phyloP scores from a whole-genome alignment of 2,113 vertebrate genomes.

The Cathartes aura region DNA sequence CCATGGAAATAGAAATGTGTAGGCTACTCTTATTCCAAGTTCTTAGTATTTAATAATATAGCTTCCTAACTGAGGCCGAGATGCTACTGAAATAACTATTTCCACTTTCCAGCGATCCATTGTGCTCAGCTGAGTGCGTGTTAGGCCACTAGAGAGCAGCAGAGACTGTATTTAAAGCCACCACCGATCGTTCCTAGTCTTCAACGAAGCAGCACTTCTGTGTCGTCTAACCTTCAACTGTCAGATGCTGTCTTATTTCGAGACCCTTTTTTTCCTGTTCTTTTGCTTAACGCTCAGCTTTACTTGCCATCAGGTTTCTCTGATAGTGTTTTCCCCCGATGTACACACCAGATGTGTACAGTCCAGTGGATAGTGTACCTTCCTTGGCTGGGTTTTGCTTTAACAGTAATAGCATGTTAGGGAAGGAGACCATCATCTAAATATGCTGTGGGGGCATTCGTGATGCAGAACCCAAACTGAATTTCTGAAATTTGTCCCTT shows the following conservation, averaged over 20 bases:
- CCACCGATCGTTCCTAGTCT: accelerated
- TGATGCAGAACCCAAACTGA: not conserved
- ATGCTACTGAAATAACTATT: accelerated
- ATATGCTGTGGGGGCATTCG: not conserved
- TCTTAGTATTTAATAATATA: accelerated
- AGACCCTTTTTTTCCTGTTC: not conserved
- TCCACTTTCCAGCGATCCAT: not conserved
- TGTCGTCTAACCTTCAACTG: not conserved
- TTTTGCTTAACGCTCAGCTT: not conserved
- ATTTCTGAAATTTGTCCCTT: not conserved
- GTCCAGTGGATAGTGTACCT: not conserved
- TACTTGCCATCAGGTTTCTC: not conserved
- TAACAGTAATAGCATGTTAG: not conserved
- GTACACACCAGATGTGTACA: no score
- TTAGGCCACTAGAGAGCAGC: slow-evolving; percentile 34
- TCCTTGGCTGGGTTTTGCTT: not conserved
- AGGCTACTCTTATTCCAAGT: not conserved
- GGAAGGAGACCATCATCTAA: not conserved
- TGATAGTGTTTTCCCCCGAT: not conserved
- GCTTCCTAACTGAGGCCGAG: accelerated
- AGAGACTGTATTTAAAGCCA: slow-evolving; percentile 43
- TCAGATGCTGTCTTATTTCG: not conserved
- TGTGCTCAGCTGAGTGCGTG: not conserved
- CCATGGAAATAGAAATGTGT: not conserved
- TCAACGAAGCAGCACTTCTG: no score